Evolutionary conservation across 2,113 vertebrate species (phyloP), one percentile per base, ranked within the genome.

Genomic region (Pogonocichla stellata): DNA sequence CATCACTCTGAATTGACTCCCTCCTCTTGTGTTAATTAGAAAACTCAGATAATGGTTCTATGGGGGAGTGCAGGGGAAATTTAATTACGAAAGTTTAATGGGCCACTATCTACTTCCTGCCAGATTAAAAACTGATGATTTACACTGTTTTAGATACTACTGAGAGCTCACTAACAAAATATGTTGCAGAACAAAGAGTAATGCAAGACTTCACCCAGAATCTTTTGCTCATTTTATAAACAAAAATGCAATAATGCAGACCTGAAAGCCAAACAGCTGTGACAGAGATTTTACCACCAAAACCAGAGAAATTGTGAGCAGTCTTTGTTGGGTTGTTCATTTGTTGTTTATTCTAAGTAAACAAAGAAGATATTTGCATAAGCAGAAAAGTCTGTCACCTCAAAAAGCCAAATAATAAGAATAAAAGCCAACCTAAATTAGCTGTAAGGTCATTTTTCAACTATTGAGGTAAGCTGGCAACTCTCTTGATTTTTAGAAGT

Each of bases 11-110:
- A 98, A 98, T 97, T 98, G 98, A 99, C 99, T 99, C 99, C 99
- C 99, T 99, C 99, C 99, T 98, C 98, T 97, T 98, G 98, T 98
- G 99, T 99, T 99, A 99, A 99, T 99, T 99, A 99, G 98, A 98
- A 98, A 98, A 98, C 98, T 98, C 98, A 98, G 98, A 99, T 99
- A 99, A 99, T 99, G 98, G 98, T 98, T 98, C 98, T 98, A 98
- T 97, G 98, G 98, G 98, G 99, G 99, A 99, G 99, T 98, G 97
- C 98, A 98, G 98, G 98, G 97, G 98, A 98, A 98, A 99, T 99
- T 99, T 99, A 99, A 99, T 99, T 99, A 99, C 95, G 95, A 97
- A 98, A 98, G 98, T 99, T 99, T 98, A 99, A 99, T 99, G 98
- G 98, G 97, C 98, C 98, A 99, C 98, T 98, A 98, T 98, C 98